phyloP scores from a whole-genome alignment of 2,888 invertebrate genomes.

The Latrodectus elegans region DNA sequence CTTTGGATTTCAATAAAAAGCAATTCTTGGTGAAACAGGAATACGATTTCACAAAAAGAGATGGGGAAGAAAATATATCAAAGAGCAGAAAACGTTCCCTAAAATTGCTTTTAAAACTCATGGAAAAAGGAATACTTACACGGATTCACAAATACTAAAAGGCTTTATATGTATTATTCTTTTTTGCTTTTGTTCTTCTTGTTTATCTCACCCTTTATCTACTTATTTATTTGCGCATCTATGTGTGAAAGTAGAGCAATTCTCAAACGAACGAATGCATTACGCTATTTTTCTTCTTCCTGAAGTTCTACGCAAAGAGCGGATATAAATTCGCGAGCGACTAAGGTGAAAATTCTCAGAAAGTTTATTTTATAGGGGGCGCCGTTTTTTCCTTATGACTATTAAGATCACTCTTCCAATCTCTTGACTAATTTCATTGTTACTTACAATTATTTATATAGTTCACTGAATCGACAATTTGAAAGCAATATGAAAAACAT shows the following conservation, averaged over 20 bases:
- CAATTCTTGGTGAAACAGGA: slow-evolving; percentile 67
- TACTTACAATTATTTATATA: no score
- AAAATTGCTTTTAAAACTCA: slow-evolving; percentile 66
- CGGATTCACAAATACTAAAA: slow-evolving; percentile 60
- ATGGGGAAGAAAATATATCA: slow-evolving; percentile 50
- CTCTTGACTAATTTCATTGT: no score
- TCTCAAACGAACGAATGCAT: slow-evolving; percentile 22
- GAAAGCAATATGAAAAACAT: no score
- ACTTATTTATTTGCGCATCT: slow-evolving; percentile 54
- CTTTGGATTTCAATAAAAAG: slow-evolving; percentile 69
- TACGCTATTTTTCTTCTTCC: not conserved
- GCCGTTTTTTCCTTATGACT: no score
- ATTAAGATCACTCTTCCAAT: no score
- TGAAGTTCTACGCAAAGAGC: slow-evolving; percentile 12
- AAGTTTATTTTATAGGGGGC: slow-evolving; percentile 48
- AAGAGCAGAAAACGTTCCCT: slow-evolving; percentile 66
- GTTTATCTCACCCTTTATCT: slow-evolving; percentile 1
- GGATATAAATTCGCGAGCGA: slow-evolving; percentile 23
- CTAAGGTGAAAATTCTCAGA: slow-evolving; percentile 41
- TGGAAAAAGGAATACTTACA: slow-evolving; percentile 64
- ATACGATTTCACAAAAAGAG: slow-evolving; percentile 40
- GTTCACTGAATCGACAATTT: no score
- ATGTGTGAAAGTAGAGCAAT: slow-evolving; percentile 33
- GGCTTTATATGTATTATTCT: slow-evolving; percentile 50
- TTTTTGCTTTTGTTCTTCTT: slow-evolving; percentile 48